Evolutionary conservation across 1,140 invertebrate genomes (phyloP).

Genomic region (Pararge aegeria): DNA sequence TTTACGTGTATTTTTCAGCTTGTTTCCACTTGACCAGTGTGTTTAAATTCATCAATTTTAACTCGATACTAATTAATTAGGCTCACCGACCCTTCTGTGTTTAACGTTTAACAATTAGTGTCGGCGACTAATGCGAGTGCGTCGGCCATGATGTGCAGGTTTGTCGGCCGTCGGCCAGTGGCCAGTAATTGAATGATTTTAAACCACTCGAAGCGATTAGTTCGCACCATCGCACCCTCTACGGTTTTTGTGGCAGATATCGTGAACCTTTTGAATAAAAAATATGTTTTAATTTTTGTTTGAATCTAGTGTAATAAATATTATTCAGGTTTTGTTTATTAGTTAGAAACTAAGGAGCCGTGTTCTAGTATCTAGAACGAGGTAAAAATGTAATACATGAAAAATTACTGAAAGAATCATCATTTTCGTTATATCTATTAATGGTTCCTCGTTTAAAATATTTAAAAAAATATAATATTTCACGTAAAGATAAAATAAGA

Average conservation of each 20-base stretch:
- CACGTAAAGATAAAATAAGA: too few relatives aligned
- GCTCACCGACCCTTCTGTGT: neutral
- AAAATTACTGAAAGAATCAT: too few relatives aligned
- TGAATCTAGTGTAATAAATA: neutral
- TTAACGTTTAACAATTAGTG: constrained; percentile 2
- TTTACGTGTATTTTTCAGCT: neutral
- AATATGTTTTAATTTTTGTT: neutral
- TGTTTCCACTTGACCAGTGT: neutral
- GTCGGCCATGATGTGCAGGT: constrained; percentile 9
- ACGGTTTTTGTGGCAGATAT: constrained; percentile 28
- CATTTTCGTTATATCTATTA: too few relatives aligned
- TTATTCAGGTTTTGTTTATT: neutral
- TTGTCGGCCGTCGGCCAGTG: constrained; percentile 15
- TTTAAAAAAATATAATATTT: too few relatives aligned
- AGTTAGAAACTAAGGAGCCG: too few relatives aligned
- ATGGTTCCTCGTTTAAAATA: too few relatives aligned
- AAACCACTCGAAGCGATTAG: constrained; percentile 60
- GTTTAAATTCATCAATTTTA: neutral
- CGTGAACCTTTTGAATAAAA: constrained; percentile 25
- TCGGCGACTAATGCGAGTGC: constrained; percentile 8
- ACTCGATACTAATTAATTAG: constrained; percentile 6
- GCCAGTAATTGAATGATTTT: constrained; percentile 60
- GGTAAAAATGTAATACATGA: too few relatives aligned
- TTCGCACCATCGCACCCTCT: constrained; percentile 49
- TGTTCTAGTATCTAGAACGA: too few relatives aligned